Evolutionary conservation across 92 coral and sea anemone genomes (phyloP), one percentile per base, ranked within the genome.

Genomic region (Zoanthus gigantus): DNA sequence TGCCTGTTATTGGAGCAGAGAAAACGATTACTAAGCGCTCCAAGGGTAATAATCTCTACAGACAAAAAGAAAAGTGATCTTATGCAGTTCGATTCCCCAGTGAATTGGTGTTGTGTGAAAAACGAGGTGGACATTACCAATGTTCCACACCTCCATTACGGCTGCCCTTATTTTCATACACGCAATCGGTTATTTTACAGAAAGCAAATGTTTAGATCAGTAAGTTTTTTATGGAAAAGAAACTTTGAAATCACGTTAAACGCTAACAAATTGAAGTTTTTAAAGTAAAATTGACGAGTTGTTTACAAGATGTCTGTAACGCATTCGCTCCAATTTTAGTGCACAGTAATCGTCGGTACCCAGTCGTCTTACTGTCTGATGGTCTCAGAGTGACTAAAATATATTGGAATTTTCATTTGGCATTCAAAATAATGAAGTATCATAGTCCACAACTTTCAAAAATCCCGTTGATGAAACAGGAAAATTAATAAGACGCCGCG

Each of bases 1-100:
- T 88, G 90, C 76, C 98, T 95, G 86, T 76, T 57, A 56, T 47
- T 47, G 44, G 17, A 86, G 74, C 17, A 77, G 69, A 83, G 54
- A 57, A 23, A 45, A 44, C 57, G 32, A 29, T 73, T 14, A 84
- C 52, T 11, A 56, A 72, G 17, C 23, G 32, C 44, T 37, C 52
- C 17, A 37, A 11, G 23, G 13, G 57, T 11, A 48, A 16, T 79
- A 42, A 79, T 9, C 1, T 48, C 46, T 29, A 28, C 42, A 63
- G 74, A 23, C 85, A 81, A 32, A 65, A 18, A 18, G 60, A 30
- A 58, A 42, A 37, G 56, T 42, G 18, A 80, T 80, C 10, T 65
- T 7, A 37, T 28, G 18, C 66, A 3, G 15, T 15, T 68, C 37
- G n/a, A 60, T 81, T 81, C 85, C 85, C 85, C 16, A 17, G 85